Base-by-base conservation (phyloP, 2,888 invertebrate species). In the Palloptera scutellata region DNA sequence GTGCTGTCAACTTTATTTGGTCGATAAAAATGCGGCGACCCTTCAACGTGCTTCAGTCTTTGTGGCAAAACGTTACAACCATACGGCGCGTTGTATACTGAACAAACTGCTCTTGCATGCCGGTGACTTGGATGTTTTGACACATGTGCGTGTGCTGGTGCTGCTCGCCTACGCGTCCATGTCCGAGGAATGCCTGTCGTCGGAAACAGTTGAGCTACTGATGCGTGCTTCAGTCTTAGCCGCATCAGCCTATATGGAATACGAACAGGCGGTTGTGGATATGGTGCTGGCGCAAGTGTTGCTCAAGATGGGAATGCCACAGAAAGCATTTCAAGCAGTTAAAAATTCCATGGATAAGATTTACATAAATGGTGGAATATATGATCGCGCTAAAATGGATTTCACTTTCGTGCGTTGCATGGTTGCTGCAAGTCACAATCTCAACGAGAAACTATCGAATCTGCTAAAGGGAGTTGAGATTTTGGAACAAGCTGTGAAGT, bases 261-360 rank as follows among this genome's bases (percentile, higher is more conserved):
- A 93, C 79, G 88, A 93, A 72, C 89, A 90, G 57, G 91, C 93
- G 0, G 82, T 93, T 41, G 89, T 91, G 4, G 91, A 92, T 76
- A 89, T 95, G 86, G 91, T 94, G 78, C 88, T 95, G 60, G 94
- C 94, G 0, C 91, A 93, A 80, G 88, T 93, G 12, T 87, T 94
- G 85, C 85, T 95, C 45, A 73, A 78, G 42, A 89, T 94, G 88
- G 91, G 91, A 19, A 88, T 94, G 85, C 90, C 93, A 0, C 88
- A 89, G 70, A 93, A 94, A 81, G 94, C 95, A 0, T 83, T 93
- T 66, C 86, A 87, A 70, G 86, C 93, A 12, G 87, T 93, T 0
- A 90, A 92, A 73, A 88, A 89, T 82, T 89, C 91, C 65, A 87
- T 94, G 77, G 88, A 91, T 9, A 87, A 88, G 42, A 88, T 95